Evolutionary conservation across 2,888 invertebrate species (phyloP).

Genomic region (Apamea anceps): DNA sequence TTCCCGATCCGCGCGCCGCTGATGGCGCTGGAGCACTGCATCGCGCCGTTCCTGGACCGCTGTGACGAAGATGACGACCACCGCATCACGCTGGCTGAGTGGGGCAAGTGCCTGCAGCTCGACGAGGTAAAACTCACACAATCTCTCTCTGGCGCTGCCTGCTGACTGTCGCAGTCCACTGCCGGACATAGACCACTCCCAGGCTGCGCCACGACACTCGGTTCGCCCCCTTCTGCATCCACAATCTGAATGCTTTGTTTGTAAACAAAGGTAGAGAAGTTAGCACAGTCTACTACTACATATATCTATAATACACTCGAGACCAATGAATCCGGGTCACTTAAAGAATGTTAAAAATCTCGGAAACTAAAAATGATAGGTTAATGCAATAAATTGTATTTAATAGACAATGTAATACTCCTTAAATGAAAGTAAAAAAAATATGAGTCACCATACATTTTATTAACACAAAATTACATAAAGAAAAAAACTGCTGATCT

Average conservation of each 20-base stretch:
- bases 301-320: not conserved
- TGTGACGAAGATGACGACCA: constrained; percentile 98
- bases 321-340: no score
- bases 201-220: not conserved
- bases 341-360: no score
- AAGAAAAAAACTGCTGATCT: no score
- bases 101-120: constrained; percentile 96
- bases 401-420: no score
- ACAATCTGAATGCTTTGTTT: not conserved
- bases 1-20: constrained; percentile 98
- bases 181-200: not conserved
- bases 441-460: no score
- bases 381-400: no score
- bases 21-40: constrained; percentile 99
- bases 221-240: not conserved
- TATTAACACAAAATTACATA: no score
- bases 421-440: no score
- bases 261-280: not conserved
- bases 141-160: not conserved
- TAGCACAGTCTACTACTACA: not conserved
- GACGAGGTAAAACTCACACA: constrained; percentile 90
- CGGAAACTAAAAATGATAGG: no score
- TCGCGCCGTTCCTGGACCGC: constrained; percentile 97
- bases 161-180: not conserved
- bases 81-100: constrained; percentile 97